Evolutionary conservation across 2,113 vertebrate species (phyloP).

Genomic region (Apaloderma vittatum): DNA sequence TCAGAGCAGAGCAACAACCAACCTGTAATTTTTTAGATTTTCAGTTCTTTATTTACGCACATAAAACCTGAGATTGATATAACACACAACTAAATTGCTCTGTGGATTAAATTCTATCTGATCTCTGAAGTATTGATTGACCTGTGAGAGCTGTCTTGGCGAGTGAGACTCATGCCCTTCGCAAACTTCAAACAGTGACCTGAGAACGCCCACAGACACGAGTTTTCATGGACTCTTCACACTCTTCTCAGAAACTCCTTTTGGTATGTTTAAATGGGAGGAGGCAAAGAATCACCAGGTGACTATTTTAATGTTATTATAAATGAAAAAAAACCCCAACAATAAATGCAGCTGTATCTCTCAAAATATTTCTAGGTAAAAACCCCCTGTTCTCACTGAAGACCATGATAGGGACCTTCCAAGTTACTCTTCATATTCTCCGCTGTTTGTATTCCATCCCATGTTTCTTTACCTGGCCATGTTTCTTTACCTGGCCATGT

Average conservation of each 20-base stretch:
- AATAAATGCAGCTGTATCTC: not conserved
- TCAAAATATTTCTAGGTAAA: not conserved
- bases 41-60: conserved; percentile 35
- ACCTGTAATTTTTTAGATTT: not conserved
- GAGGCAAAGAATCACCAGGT: not conserved
- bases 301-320: not conserved
- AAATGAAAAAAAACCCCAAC: fast-evolving
- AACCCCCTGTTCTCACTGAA: not conserved
- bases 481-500: not conserved
- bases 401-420: not conserved
- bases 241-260: not conserved
- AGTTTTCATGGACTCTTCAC: not conserved
- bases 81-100: not conserved
- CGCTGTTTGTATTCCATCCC: not conserved
- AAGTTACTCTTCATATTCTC: not conserved
- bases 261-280: not conserved
- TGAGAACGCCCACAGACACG: not conserved
- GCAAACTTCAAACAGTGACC: not conserved
- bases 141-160: not conserved
- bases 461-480: not conserved
- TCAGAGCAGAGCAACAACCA: not conserved
- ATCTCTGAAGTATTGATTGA: not conserved
- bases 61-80: not conserved
- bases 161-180: not conserved
- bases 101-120: not conserved